A percentile compares a stretch with the other conserved stretches of the same genome.
These are phyloP conservation scores for Anoura caudifer DNA, from an alignment of 2,113 vertebrate species.

Conservation along the genomic window DNA sequence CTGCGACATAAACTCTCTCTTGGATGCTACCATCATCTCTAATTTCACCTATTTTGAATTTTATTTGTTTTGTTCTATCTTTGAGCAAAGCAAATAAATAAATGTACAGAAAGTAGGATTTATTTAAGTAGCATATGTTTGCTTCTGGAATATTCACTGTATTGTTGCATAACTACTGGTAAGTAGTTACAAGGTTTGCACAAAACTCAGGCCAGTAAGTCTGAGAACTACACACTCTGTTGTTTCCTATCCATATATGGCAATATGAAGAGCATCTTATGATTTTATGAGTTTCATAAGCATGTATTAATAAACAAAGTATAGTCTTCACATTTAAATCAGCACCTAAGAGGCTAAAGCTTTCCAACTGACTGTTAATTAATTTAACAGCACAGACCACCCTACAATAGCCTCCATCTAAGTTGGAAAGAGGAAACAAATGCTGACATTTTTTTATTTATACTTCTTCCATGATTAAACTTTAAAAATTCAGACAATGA, in stretches of 20 bases:
- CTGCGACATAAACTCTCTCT: neutral
- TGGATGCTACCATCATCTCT: neutral
- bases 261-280: neutral
- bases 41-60: neutral
- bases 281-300: neutral
- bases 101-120: neutral
- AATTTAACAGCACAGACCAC: neutral
- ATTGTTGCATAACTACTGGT: neutral
- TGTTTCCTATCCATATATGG: neutral
- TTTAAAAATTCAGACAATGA: neutral
- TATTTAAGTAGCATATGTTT: neutral
- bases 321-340: neutral
- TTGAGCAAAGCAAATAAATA: neutral
- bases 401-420: neutral
- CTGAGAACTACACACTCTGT: neutral
- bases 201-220: neutral
- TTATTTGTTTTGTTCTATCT: neutral
- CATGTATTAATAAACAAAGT: neutral
- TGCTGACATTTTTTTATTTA: neutral
- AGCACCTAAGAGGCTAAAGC: neutral
- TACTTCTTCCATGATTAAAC: neutral
- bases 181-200: neutral
- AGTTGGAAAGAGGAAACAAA: slow-evolving; percentile 11
- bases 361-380: neutral
- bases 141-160: neutral